These are phyloP conservation scores for Calidris pugnax DNA, from an alignment of 2,113 vertebrate genomes.

Conservation along the genomic window DNA sequence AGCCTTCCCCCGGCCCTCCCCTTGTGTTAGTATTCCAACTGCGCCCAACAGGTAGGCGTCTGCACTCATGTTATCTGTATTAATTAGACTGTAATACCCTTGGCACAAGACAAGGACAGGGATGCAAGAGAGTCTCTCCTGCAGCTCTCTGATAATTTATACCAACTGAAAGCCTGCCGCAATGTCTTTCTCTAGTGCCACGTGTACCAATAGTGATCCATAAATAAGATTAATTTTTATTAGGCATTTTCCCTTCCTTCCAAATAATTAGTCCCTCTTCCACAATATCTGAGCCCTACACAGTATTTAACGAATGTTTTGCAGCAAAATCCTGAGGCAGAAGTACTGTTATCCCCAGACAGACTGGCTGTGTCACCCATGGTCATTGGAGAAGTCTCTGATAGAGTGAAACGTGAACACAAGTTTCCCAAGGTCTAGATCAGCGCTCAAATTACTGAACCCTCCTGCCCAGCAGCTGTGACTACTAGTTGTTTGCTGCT, in stretches of 20 bases:
- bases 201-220: background rate
- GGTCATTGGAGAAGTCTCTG: background rate
- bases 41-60: conserved; percentile 54
- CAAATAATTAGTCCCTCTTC: conserved; percentile 9
- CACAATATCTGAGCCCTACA: background rate
- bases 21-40: conserved; percentile 42
- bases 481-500: background rate
- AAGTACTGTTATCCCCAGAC: background rate
- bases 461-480: background rate
- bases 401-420: background rate
- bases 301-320: background rate
- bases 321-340: background rate
- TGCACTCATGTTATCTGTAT: conserved; percentile 65
- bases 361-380: background rate
- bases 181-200: conserved; percentile 38
- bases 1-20: conserved; percentile 5
- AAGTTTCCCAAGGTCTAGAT: background rate
- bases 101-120: conserved; percentile 64
- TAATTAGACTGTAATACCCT: conserved; percentile 69
- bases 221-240: conserved; percentile 54
- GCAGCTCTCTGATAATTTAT: conserved; percentile 64
- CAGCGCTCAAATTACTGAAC: background rate
- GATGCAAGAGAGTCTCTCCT: conserved; percentile 46
- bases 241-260: conserved; percentile 14
- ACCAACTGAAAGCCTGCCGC: background rate